phyloP scores from a whole-genome alignment of 2,888 invertebrate species.

The Noctuana brunneofusca region DNA sequence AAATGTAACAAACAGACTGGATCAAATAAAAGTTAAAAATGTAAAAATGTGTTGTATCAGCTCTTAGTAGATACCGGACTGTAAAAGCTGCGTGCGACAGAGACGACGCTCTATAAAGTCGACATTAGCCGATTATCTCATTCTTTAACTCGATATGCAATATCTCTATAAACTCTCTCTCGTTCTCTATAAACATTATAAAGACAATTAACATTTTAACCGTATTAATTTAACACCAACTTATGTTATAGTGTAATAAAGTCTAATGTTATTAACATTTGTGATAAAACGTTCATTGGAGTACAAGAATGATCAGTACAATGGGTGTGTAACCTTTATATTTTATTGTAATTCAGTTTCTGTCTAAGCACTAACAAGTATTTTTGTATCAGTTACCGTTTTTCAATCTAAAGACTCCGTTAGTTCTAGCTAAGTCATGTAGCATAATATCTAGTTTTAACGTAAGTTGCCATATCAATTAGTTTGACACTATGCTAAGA shows the following conservation, averaged over 20 bases:
- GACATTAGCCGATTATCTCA: too few species aligned
- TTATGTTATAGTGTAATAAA: too few species aligned
- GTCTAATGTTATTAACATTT: background rate
- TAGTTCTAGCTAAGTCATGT: conserved; percentile 31
- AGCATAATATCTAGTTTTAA: conserved; percentile 26
- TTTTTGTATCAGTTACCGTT: conserved; percentile 26
- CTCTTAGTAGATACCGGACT: too few species aligned
- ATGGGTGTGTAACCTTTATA: conserved; percentile 17
- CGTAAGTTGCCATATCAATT: conserved; percentile 51
- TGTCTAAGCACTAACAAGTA: conserved; percentile 1
- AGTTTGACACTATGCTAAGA: conserved; percentile 42
- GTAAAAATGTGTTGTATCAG: too few species aligned
- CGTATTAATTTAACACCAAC: too few species aligned
- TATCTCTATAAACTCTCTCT: too few species aligned
- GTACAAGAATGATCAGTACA: background rate
- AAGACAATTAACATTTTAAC: too few species aligned
- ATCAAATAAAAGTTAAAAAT: too few species aligned
- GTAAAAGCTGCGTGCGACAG: too few species aligned
- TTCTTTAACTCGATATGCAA: too few species aligned
- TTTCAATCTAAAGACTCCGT: conserved; percentile 25
- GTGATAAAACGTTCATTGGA: background rate
- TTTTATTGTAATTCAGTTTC: conserved; percentile 14
- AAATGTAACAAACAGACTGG: conserved; percentile 23
- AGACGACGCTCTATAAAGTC: too few species aligned
- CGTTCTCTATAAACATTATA: too few species aligned